Conservation (phyloP, 2,888 invertebrate genomes). For the Cataglyphis albicans region DNA sequence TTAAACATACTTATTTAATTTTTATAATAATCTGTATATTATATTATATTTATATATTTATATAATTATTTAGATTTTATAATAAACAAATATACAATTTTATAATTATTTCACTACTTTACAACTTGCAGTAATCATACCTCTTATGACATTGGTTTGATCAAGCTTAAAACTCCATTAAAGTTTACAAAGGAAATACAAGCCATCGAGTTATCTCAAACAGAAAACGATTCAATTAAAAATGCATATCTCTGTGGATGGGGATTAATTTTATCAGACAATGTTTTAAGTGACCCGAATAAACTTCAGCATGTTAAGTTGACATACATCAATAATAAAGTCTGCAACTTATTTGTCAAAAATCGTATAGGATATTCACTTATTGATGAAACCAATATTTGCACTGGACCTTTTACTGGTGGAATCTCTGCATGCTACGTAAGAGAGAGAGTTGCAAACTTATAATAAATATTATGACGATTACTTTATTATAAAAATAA, state of each 20-base stretch:
- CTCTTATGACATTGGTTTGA: constrained; percentile 79
- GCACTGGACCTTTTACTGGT: constrained; percentile 85
- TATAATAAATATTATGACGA: neutral
- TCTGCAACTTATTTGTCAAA: constrained; percentile 73
- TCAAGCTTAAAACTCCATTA: constrained; percentile 78
- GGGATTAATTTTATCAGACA: constrained; percentile 83
- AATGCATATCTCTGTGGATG: constrained; percentile 85
- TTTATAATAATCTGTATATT: neutral
- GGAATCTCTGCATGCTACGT: constrained; percentile 86
- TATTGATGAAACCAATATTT: constrained; percentile 84
- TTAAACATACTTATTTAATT: neutral
- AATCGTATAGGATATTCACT: constrained; percentile 69
- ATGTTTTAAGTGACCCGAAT: constrained; percentile 71
- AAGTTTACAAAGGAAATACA: constrained; percentile 80
- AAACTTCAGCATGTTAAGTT: constrained; percentile 80
- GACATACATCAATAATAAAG: constrained; percentile 76
- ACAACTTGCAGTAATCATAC: constrained; percentile 72
- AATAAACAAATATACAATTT: neutral
- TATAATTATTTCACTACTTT: too few species aligned
- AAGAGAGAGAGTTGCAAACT: constrained; percentile 21
- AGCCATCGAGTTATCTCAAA: constrained; percentile 82
- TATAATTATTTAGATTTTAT: neutral
- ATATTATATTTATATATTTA: too few species aligned
- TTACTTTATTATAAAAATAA: neutral
- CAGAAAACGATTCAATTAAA: constrained; percentile 78